Percentiles rank a stretch among this genome's conserved stretches.
Evolutionary conservation across 1,140 invertebrate species (phyloP).

Genomic region (Archegozetes longisetosus): DNA sequence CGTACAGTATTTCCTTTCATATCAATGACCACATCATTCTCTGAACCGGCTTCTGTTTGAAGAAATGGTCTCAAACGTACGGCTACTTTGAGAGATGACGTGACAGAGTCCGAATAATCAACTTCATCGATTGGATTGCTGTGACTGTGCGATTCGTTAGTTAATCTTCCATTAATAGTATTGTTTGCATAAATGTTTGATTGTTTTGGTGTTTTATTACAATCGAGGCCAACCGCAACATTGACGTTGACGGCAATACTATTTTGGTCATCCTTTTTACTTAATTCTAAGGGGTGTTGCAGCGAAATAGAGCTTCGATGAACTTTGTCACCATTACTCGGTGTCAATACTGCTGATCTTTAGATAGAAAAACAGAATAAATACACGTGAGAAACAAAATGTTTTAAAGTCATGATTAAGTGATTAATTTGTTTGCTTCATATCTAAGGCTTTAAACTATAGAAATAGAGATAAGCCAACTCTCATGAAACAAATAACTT

Average conservation of each 20-base stretch:
- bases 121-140: background rate
- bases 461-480: background rate
- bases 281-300: background rate
- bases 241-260: slow-evolving; percentile 5
- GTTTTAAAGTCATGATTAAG: too few species aligned
- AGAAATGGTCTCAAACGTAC: slow-evolving; percentile 13
- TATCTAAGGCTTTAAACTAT: too few species aligned
- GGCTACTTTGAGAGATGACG: slow-evolving; percentile 6
- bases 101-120: background rate
- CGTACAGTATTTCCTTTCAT: background rate
- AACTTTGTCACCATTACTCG: background rate
- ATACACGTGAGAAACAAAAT: too few species aligned
- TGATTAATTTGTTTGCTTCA: too few species aligned
- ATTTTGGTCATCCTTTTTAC: background rate
- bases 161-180: background rate
- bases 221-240: slow-evolving; percentile 4
- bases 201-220: background rate
- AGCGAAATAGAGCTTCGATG: background rate
- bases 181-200: background rate
- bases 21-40: background rate
- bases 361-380: too few species aligned
- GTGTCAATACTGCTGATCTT: background rate
- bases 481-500: background rate
- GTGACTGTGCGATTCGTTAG: background rate
- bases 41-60: background rate